Conservation (phyloP, 2,113 vertebrate genomes). For the Atherinomorus stipes region DNA sequence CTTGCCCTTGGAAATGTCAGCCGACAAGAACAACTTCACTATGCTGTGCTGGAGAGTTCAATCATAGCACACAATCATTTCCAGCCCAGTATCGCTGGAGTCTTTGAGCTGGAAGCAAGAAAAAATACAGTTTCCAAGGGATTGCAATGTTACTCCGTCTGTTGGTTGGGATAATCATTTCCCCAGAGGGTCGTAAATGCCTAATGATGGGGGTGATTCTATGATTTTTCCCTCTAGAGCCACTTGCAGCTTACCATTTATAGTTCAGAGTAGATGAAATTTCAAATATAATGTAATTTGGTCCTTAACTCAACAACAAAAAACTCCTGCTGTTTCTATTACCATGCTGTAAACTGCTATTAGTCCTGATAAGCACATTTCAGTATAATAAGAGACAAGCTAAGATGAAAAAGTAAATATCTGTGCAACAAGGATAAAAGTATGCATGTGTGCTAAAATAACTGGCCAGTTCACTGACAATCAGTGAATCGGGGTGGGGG, state of each 20-base stretch:
- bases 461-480: too few relatives aligned
- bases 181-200: slow-evolving; percentile 1
- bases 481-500: neutral
- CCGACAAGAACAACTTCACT: neutral
- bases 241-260: too few relatives aligned
- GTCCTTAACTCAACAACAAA: neutral
- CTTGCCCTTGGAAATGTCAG: neutral
- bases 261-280: neutral
- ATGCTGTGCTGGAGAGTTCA: neutral
- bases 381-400: neutral
- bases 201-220: slow-evolving; percentile 2
- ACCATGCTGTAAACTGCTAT: neutral
- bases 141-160: neutral
- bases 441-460: neutral
- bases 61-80: neutral
- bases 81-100: slow-evolving; percentile 1
- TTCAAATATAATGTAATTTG: neutral
- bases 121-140: neutral
- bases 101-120: slow-evolving; percentile 15
- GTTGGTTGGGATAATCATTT: neutral
- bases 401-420: too few relatives aligned
- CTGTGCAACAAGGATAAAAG: neutral
- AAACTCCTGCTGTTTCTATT: neutral
- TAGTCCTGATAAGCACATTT: neutral
- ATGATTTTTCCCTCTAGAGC: slow-evolving; percentile 5